Base-by-base conservation (phyloP, 1,140 invertebrate species). In the Solenopsis invicta region DNA sequence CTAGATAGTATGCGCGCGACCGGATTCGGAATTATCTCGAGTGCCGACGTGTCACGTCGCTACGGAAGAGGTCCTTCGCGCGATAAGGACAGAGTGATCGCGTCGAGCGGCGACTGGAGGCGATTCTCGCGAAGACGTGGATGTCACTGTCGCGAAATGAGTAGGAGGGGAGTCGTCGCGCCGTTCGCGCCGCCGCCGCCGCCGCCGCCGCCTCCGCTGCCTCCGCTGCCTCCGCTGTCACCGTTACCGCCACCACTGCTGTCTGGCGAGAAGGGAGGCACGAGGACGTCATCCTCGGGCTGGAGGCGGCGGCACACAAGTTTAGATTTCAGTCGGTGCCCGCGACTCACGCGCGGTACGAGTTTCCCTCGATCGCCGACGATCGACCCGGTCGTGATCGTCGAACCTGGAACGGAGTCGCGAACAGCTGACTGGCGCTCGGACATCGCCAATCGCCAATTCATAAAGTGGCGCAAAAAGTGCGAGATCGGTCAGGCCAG, bases 311-410 rank as follows among this genome's bases (percentile, higher is more conserved):
- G 93, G 90, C 92, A 94, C 90, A 93, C 92, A 92, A 94, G 92
- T 93, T 92, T 91, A 93, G 93, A 93, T 93, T 92, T 94, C 93
- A 94, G 94, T 95, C 94, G 92, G 91, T 92, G 92, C 86, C 93
- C 93, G 94, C 91, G 92, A 93, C 93, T 94, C 93, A 92, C 88
- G 91, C 88, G 91, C 89, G 88, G 78, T 76, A 85, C 75, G 75
- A 86, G 88, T 85, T 86, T 61, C 18, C 48, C 56, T 75, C 61
- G 84, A 48, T 85, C 37, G 8, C 12, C 13, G 37, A 4, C 5
- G 80, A 74, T 45, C 61, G 54, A 59, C 16, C 16, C 16, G 16
- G 45, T 50, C 41, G 16, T 54, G 71, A 59, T 76, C 61, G 24
- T 8, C 64, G 29, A 34, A 59, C 41, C 13, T 9, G 21, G 1